Base-by-base conservation (phyloP, 1,140 invertebrate genomes). In the Parapsyche elsis region DNA sequence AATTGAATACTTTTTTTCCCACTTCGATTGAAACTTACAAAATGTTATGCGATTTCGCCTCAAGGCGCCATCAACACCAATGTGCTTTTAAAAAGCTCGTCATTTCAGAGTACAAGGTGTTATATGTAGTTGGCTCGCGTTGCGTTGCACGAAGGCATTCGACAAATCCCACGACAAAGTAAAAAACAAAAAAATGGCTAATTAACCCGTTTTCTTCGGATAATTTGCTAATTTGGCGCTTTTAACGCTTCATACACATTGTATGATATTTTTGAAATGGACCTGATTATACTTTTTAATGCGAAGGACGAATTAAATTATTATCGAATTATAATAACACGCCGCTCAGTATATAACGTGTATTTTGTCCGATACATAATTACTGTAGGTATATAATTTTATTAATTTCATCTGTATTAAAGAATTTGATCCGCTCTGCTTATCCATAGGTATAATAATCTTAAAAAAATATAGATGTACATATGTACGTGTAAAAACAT, bases 291-390 rank as follows among this genome's bases (percentile, higher is more conserved):
- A 19, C n/a, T 16, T 61, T 61, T 19, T 19, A 61, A 16, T 19
- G 14, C 57, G 57, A 30, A 67, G 64, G 64, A 67, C 64, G 64
- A 24, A 67, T 67, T 23, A 26, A 67, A 67, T 67, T 67, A 67
- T 67, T 67, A 67, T 67, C 64, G 24, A 67, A n/a, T 67, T 67
- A 30, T 67, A 67, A 67, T 67, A 30, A 67, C 64, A 67, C 9
- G 9, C 26, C 23, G 64, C 19, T 24, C 5, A 24, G 21, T 0
- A 24, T 14, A 26, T 53, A 67, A 26, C 21, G 23, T 67, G 21
- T 67, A 67, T 30, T 67, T 26, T 67, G n/a, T 19, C 9, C 64
- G 21, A 26, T 30, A 67, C n/a, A 26, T 67, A 23, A 67, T 67
- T 23, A 9, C 14, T 5, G 64, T 23, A 61, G 2, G 10, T 30